phyloP scores from a whole-genome alignment of 2,797 vertebrate genomes.

The Agapornis canus region DNA sequence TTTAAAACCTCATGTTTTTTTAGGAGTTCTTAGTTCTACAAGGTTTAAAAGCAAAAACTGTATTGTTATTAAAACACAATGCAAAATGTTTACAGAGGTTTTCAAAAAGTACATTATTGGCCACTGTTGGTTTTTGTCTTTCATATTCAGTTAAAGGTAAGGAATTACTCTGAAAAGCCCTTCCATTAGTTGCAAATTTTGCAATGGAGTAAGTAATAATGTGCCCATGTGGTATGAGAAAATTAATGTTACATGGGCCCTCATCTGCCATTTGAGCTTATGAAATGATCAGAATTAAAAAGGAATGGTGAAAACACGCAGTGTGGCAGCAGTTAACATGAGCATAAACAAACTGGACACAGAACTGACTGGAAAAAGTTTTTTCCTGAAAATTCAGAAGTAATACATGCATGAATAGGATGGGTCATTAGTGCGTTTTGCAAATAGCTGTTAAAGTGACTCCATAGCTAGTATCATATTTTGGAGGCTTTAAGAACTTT shows the following conservation, averaged over 20 bases:
- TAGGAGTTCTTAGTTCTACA: background rate
- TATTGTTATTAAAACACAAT: background rate
- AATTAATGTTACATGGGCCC: background rate
- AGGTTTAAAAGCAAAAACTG: background rate
- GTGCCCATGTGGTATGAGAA: background rate
- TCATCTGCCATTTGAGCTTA: background rate
- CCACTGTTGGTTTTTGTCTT: background rate
- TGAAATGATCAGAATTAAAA: background rate
- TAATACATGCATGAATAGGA: background rate
- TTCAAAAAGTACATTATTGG: background rate
- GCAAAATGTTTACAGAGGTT: background rate
- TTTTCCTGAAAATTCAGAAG: background rate
- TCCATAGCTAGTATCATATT: background rate
- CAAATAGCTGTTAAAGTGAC: background rate
- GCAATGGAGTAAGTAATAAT: background rate
- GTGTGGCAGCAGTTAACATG: background rate
- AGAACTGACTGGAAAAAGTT: background rate
- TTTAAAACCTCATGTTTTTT: background rate
- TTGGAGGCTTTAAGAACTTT: background rate
- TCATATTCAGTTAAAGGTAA: background rate
- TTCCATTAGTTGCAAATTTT: background rate
- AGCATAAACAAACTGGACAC: background rate
- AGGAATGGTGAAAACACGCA: fast-evolving
- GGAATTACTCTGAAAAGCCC: background rate
- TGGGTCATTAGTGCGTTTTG: background rate